Conservation (phyloP, 1,140 invertebrate species). For the Zophobas morio region DNA sequence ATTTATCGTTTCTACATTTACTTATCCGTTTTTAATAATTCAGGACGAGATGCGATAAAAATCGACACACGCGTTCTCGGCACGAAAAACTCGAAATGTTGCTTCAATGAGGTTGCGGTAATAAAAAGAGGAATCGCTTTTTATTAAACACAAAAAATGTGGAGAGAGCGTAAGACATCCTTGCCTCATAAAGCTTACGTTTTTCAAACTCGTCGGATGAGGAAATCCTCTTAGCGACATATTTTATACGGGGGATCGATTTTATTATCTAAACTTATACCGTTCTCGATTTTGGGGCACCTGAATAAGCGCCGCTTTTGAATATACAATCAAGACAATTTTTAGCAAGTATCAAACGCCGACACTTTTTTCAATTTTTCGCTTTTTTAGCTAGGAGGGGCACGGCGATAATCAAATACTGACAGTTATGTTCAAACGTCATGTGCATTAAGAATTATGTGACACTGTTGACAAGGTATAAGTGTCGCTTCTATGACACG, state of each 20-base stretch:
- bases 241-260: constrained; percentile 13
- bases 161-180: neutral
- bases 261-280: constrained; percentile 9
- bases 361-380: too few relatives aligned
- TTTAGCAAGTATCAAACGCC: too few relatives aligned
- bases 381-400: too few relatives aligned
- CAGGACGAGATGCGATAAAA: neutral
- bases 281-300: neutral
- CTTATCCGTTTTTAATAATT: neutral
- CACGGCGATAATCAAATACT: too few relatives aligned
- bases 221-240: constrained; percentile 10
- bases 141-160: constrained; percentile 14
- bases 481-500: too few relatives aligned
- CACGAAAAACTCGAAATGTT: neutral
- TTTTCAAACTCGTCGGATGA: constrained; percentile 8
- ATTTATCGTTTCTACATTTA: neutral
- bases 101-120: neutral
- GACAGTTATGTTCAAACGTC: too few relatives aligned
- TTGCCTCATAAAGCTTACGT: constrained; percentile 16
- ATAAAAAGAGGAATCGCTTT: constrained; percentile 2
- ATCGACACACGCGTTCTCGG: neutral
- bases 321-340: too few relatives aligned
- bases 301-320: too few relatives aligned
- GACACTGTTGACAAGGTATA: too few relatives aligned
- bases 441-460: too few relatives aligned